Percentiles rank a stretch among this genome's conserved stretches.
phyloP scores from a whole-genome alignment of 2,797 vertebrate genomes.

The Melanogrammus aeglefinus region DNA sequence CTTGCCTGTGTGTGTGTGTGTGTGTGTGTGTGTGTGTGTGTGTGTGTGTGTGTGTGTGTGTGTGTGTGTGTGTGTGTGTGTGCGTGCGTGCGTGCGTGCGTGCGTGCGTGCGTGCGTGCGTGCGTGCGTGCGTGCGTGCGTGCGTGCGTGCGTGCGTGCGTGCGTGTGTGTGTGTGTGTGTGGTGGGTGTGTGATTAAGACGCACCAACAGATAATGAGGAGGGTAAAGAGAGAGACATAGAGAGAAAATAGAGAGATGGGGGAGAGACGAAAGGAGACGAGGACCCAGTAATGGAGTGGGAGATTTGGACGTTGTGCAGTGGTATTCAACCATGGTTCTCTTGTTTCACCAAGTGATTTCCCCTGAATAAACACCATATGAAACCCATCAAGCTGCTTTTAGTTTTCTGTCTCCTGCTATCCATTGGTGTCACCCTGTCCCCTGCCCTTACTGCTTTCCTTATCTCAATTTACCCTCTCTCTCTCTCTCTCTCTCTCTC shows the following conservation, averaged over 20 bases:
- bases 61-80: not conserved
- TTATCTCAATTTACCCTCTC: slow-evolving; percentile 12
- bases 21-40: not conserved
- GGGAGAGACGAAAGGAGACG: slow-evolving; percentile 4
- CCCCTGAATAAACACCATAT: slow-evolving; percentile 58
- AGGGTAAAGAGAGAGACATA: not conserved
- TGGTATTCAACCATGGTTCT: slow-evolving; percentile 37
- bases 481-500: slow-evolving; percentile 3
- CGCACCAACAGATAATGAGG: not conserved
- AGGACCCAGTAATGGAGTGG: slow-evolving; percentile 16
- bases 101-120: not conserved
- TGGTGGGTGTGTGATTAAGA: not conserved
- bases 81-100: not conserved
- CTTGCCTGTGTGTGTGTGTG: not conserved
- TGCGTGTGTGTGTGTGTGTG: too few species aligned
- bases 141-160: not conserved
- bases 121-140: not conserved
- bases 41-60: not conserved
- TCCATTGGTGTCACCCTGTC: slow-evolving; percentile 42
- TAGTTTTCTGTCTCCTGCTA: slow-evolving; percentile 11
- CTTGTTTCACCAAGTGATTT: slow-evolving; percentile 54
- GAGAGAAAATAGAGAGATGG: slow-evolving; percentile 19
- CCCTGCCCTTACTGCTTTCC: not conserved
- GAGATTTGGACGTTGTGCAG: slow-evolving; percentile 25
- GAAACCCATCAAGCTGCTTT: slow-evolving; percentile 16